phyloP scores from a whole-genome alignment of 2,888 invertebrate genomes.

The Lapara coniferarum region DNA sequence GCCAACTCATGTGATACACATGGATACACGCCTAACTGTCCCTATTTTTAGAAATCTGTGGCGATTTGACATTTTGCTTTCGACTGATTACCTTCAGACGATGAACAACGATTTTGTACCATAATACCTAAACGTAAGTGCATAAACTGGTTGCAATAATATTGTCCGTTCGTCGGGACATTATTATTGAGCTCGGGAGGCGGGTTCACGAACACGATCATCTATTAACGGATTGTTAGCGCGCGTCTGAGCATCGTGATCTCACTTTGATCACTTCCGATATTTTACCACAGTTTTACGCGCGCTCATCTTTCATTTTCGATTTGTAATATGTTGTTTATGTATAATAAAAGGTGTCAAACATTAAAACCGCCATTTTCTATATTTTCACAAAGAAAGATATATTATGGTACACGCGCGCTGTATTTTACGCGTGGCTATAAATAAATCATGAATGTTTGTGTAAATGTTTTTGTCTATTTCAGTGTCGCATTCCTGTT shows the following conservation, averaged over 20 bases:
- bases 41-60: too few species aligned
- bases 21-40: too few species aligned
- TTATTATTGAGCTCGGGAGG: conserved; percentile 60
- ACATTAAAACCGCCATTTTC: background rate
- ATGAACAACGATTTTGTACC: background rate
- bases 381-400: background rate
- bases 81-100: too few species aligned
- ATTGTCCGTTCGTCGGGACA: conserved; percentile 26
- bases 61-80: too few species aligned
- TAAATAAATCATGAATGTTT: background rate
- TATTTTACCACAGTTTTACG: conserved; percentile 39
- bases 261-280: conserved; percentile 75
- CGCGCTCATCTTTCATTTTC: conserved; percentile 28
- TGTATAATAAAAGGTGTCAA: background rate
- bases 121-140: background rate
- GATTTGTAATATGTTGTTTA: background rate
- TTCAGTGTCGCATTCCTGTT: conserved; percentile 9
- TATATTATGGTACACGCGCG: background rate
- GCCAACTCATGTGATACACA: too few species aligned
- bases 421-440: background rate
- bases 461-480: conserved; percentile 6
- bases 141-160: conserved; percentile 23
- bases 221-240: conserved; percentile 77
- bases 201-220: conserved; percentile 74
- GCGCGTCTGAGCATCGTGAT: conserved; percentile 73